A percentile compares a stretch with the other conserved stretches of the same genome.
phyloP scores from a whole-genome alignment of 2,888 invertebrate genomes.

The Heteromyza rotundicornis region DNA sequence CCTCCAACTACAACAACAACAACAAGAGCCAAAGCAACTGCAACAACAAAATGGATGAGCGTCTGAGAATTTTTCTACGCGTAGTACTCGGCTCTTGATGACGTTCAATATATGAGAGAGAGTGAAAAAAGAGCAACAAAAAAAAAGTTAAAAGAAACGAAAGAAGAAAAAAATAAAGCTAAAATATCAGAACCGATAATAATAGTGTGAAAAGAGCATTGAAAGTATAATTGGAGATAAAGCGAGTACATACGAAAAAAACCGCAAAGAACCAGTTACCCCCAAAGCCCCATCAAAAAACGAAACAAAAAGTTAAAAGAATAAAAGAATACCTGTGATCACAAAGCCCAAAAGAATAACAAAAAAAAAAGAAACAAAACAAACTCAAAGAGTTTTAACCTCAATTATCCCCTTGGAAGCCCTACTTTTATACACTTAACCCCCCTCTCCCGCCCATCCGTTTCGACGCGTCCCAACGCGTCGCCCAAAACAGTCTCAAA shows the following conservation, averaged over 20 bases:
- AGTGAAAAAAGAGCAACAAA: conserved; percentile 25
- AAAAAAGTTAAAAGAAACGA: background rate
- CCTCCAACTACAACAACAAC: conserved; percentile 4
- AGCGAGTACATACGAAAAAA: background rate
- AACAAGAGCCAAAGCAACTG: conserved; percentile 8
- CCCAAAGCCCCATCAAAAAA: background rate
- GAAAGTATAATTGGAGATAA: conserved; percentile 1
- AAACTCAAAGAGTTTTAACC: conserved; percentile 14
- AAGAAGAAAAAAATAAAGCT: background rate
- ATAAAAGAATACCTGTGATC: conserved; percentile 28
- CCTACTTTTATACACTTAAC: too few relatives aligned
- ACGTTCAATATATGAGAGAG: too few relatives aligned
- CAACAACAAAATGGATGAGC: conserved; percentile 32
- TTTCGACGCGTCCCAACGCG: too few relatives aligned
- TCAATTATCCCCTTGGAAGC: too few relatives aligned
- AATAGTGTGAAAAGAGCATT: background rate
- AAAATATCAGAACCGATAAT: background rate
- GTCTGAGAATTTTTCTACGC: conserved; percentile 29
- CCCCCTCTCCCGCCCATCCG: too few relatives aligned
- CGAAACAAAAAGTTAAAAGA: background rate
- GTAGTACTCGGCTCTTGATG: conserved; percentile 29
- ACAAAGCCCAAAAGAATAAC: conserved; percentile 14
- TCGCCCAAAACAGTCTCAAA: too few relatives aligned
- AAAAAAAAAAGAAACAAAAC: conserved; percentile 5
- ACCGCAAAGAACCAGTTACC: background rate